Conservation (phyloP, 2,113 vertebrate genomes). For the Myotis brandtii region DNA sequence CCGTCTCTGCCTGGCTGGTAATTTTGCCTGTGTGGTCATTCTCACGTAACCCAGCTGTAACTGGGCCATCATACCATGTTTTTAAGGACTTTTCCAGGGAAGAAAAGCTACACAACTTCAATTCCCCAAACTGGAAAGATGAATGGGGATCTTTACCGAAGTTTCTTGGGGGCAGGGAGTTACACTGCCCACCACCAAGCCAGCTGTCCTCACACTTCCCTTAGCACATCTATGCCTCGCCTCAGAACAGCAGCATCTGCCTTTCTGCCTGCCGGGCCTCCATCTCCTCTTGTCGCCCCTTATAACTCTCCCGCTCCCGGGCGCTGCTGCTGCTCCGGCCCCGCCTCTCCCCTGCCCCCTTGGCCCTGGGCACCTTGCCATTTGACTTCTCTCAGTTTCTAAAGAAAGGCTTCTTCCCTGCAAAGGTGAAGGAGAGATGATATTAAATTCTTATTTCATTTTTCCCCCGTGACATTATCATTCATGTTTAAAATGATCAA, state of each 20-base stretch:
- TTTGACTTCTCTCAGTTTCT: not conserved
- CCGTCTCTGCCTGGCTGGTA: not conserved
- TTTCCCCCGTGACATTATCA: not conserved
- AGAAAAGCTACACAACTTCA: not conserved
- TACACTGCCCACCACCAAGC: not conserved
- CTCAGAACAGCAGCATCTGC: not conserved
- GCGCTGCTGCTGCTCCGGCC: not conserved
- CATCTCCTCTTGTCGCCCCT: rapidly evolving
- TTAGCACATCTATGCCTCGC: not conserved
- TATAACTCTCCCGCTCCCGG: not conserved
- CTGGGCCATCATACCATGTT: not conserved
- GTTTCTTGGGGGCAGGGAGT: not conserved
- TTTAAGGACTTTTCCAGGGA: not conserved
- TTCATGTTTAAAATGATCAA: not conserved
- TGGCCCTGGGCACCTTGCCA: not conserved
- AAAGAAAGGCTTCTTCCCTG: not conserved
- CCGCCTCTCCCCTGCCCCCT: not conserved
- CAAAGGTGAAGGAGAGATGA: not conserved
- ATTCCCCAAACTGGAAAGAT: not conserved
- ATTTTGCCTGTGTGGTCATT: not conserved
- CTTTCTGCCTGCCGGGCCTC: not conserved
- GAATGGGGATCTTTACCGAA: not conserved
- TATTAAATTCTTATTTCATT: not conserved
- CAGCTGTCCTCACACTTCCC: not conserved
- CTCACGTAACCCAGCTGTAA: too few species aligned